These are phyloP conservation scores for Gephyroberyx darwinii DNA, from an alignment of 2,797 vertebrate genomes.

Conservation along the genomic window DNA sequence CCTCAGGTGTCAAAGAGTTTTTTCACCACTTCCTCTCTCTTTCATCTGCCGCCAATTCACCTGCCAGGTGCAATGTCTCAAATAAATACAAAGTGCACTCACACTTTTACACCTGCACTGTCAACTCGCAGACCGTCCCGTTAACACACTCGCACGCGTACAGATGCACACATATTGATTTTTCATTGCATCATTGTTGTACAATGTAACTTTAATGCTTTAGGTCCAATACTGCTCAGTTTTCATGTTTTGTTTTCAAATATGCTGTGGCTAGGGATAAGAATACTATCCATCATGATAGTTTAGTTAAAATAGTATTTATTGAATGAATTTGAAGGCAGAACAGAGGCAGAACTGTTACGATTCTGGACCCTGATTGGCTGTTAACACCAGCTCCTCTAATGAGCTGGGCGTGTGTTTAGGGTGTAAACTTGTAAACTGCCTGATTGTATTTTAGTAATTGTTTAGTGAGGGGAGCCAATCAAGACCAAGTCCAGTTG, in stretches of 20 bases:
- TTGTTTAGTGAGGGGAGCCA: conserved; percentile 59
- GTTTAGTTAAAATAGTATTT: too few species aligned
- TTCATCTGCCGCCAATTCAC: conserved; percentile 77
- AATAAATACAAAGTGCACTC: conserved; percentile 63
- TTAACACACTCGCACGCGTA: conserved; percentile 49
- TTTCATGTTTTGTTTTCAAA: not conserved
- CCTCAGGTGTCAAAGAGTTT: conserved; percentile 71
- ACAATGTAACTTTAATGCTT: conserved; percentile 2
- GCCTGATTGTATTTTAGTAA: conserved; percentile 67
- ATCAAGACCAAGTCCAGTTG: conserved; percentile 54
- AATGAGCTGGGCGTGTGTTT: conserved; percentile 67
- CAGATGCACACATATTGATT: conserved; percentile 10
- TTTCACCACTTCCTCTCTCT: conserved; percentile 71
- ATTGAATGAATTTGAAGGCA: too few species aligned
- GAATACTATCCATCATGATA: too few species aligned
- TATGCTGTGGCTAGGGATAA: too few species aligned
- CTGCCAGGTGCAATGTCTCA: conserved; percentile 77
- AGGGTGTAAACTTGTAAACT: conserved; percentile 57
- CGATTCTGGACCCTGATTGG: conserved; percentile 29
- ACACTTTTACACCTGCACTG: conserved; percentile 54
- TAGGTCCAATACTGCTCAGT: not conserved
- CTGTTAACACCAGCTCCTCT: conserved; percentile 44
- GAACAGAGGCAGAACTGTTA: not conserved
- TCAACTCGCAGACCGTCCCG: conserved; percentile 43
- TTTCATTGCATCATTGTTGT: conserved; percentile 31